Base-by-base conservation (phyloP, 1,140 invertebrate genomes). In the Eupristina koningsbergeri region DNA sequence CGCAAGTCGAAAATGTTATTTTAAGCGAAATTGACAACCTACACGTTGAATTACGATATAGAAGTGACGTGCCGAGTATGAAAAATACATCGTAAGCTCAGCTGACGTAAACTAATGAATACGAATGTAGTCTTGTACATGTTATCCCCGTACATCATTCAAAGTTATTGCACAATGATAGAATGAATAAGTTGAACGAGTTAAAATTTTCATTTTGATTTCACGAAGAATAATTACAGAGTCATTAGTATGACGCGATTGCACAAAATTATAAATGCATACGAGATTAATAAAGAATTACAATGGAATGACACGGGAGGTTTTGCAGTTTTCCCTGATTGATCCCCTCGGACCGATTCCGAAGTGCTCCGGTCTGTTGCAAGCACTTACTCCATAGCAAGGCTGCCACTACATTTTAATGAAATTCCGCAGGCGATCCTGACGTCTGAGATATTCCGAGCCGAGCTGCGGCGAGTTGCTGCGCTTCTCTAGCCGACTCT, bases 361-460 rank as follows among this genome's bases (percentile, higher is more conserved):
- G n/a, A n/a, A n/a, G n/a, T n/a, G n/a, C n/a, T n/a, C n/a, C n/a
- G n/a, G n/a, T n/a, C n/a, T n/a, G n/a, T n/a, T n/a, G n/a, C n/a
- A n/a, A n/a, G n/a, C n/a, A n/a, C n/a, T n/a, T n/a, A n/a, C n/a
- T n/a, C 7, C 36, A 47, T 31, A 7, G 79, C n/a, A 34, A 41
- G 74, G 53, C 58, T 53, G 41, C 45, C 69, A 47, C 39, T 31
- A 77, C 58, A 82, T 82, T 82, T 82, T 82, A 83, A 79, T 71
- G 81, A 79, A 83, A 83, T 83, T 82, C 81, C 81, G 13, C 45
- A 39, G 67, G 50, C 8, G 11, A 29, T 19, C 7, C 64, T 84
- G 61, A 36, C 74, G 85, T 77, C 74, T 85, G 85, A 85, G 84
- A 84, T 88, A 88, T 89, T 88, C 84, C 41, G 80, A 77, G 81